Conservation (phyloP, 2,113 vertebrate species). For the Coryphaenoides rupestris region DNA sequence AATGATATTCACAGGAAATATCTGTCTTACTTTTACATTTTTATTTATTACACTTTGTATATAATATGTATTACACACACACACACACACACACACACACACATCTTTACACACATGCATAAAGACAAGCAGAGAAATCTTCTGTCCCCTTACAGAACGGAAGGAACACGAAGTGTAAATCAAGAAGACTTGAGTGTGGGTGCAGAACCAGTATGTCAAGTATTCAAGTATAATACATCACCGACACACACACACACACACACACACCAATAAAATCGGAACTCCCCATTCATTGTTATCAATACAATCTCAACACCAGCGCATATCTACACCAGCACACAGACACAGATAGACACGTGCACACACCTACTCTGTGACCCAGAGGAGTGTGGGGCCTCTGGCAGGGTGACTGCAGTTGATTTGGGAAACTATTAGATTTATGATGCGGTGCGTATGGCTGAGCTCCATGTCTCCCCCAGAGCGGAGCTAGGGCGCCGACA, state of each 20-base stretch:
- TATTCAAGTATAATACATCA: no score
- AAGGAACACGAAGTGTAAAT: background rate
- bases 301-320: background rate
- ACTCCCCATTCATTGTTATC: no score
- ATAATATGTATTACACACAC: no score
- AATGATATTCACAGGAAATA: no score
- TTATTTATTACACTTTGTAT: no score
- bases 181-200: no score
- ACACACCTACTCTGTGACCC: conserved; percentile 16
- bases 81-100: background rate
- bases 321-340: background rate
- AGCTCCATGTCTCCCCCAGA: conserved; percentile 74
- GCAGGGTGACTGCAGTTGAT: conserved; percentile 68
- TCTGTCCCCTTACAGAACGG: no score
- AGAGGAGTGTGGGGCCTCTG: conserved; percentile 61
- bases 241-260: background rate
- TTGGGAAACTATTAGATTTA: conserved; percentile 82
- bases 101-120: background rate
- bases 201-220: no score
- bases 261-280: no score
- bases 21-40: no score
- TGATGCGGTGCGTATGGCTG: conserved; percentile 75
- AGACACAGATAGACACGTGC: conserved; percentile 14
- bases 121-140: no score
- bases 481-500: conserved; percentile 43